Conservation (phyloP, 2,113 vertebrate genomes). For the Arothron firmamentum region DNA sequence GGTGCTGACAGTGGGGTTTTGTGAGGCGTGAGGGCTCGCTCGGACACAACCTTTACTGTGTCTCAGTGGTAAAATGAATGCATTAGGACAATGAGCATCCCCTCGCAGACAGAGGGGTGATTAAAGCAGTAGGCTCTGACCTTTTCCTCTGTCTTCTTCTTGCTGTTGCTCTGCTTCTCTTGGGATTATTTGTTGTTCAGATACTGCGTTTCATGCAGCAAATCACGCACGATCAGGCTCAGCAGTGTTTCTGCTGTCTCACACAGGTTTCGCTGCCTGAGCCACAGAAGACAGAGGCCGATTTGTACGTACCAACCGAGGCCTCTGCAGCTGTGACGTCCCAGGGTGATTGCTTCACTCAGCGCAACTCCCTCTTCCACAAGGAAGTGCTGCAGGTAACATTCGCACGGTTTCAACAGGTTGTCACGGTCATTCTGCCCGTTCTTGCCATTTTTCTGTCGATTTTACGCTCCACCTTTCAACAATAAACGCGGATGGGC, state of each 20-base stretch:
- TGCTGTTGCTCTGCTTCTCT: not conserved
- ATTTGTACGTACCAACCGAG: slow-evolving; percentile 28
- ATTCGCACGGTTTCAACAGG: not conserved
- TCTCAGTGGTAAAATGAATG: too few relatives aligned
- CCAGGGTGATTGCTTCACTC: slow-evolving; percentile 63
- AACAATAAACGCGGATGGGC: too few relatives aligned
- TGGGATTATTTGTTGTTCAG: not conserved
- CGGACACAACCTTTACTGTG: too few relatives aligned
- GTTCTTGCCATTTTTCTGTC: not conserved
- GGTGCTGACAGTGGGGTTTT: slow-evolving; percentile 49
- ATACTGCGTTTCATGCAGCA: not conserved
- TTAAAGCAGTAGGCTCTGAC: too few relatives aligned
- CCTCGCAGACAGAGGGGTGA: too few relatives aligned
- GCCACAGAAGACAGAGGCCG: slow-evolving; percentile 44
- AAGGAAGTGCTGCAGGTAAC: slow-evolving; percentile 72
- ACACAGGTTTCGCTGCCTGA: slow-evolving; percentile 50
- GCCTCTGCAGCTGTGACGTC: slow-evolving; percentile 14
- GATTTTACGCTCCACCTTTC: not conserved
- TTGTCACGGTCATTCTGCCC: not conserved
- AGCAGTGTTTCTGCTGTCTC: slow-evolving; percentile 9
- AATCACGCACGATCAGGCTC: not conserved
- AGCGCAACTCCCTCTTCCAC: slow-evolving; percentile 69
- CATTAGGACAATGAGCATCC: too few relatives aligned
- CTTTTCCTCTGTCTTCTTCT: too few relatives aligned
- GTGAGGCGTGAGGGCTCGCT: slow-evolving; percentile 31